Evolutionary conservation across 2,797 vertebrate species (phyloP).

Genomic region (Rhinichthys osculus): DNA sequence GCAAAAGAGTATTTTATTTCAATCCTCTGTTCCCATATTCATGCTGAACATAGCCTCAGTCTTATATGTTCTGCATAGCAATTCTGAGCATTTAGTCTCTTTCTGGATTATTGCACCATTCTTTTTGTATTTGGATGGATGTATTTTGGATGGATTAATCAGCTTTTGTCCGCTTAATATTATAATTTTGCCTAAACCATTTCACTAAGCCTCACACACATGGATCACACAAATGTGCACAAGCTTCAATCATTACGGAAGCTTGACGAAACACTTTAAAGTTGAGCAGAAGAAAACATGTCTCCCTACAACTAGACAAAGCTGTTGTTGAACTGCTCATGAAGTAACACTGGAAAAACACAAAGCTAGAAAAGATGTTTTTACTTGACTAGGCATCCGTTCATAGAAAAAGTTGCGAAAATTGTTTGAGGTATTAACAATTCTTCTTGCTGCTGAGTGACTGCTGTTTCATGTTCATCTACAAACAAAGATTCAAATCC

Average conservation of each 20-base stretch:
- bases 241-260: background rate
- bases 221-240: background rate
- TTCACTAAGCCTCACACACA: background rate
- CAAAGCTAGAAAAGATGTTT: too few relatives aligned
- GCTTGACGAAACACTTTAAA: background rate
- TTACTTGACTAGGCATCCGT: background rate
- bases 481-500: constrained; percentile 23
- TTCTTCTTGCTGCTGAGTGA: background rate
- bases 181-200: background rate
- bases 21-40: background rate
- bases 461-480: background rate
- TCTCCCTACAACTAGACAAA: background rate
- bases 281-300: background rate
- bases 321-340: constrained; percentile 7
- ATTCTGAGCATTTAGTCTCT: constrained; percentile 6
- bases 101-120: background rate
- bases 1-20: background rate
- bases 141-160: constrained; percentile 1
- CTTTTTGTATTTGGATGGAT: background rate
- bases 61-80: background rate
- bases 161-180: background rate
- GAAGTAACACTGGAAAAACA: background rate
- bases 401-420: background rate
- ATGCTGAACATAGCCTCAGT: background rate
- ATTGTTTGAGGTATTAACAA: constrained; percentile 23